Conservation (phyloP, 2,113 vertebrate species). For the Cephalopterus ornatus region DNA sequence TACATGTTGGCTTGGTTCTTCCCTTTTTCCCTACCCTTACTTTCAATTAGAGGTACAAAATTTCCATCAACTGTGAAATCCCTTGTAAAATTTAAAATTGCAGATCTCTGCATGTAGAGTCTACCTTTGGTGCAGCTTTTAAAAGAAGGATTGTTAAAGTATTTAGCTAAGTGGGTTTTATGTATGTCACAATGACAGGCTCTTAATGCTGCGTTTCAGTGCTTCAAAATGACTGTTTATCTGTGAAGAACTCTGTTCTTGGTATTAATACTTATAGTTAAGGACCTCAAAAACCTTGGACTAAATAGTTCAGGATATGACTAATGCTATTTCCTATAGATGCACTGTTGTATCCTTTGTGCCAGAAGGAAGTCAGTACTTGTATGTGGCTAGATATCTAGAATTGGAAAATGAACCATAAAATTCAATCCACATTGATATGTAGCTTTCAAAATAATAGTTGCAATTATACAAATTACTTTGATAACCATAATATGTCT, state of each 20-base stretch:
- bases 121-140: background rate
- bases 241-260: conserved; percentile 9
- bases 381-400: background rate
- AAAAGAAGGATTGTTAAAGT: background rate
- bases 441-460: background rate
- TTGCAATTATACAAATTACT: background rate
- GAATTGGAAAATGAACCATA: background rate
- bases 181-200: background rate
- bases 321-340: background rate
- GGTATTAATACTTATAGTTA: conserved; percentile 1
- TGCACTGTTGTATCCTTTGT: background rate
- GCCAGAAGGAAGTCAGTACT: background rate
- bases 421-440: background rate
- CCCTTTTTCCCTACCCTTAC: fast-evolving
- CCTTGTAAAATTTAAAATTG: background rate
- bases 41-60: background rate
- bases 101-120: background rate
- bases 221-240: background rate
- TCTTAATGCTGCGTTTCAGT: background rate
- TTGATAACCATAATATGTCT: background rate
- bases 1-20: background rate
- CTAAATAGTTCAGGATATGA: background rate
- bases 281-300: background rate
- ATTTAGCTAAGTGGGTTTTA: background rate
- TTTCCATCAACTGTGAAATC: background rate